These are phyloP conservation scores for Drosophila arawakana DNA, from an alignment of 1,140 invertebrate species.

Conservation along the genomic window DNA sequence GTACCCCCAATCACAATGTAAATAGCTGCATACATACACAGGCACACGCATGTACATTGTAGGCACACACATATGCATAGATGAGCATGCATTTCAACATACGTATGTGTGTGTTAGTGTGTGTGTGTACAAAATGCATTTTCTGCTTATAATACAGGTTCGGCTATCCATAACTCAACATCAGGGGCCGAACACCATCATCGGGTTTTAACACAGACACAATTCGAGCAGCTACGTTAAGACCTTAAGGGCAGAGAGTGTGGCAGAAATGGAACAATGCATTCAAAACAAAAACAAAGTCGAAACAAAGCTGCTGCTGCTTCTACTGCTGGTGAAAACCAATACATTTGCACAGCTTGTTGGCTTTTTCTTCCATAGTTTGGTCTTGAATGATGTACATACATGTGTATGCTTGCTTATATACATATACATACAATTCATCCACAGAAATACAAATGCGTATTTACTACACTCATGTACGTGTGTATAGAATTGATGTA, in stretches of 20 bases:
- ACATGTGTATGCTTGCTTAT: conserved; percentile 18
- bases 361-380: conserved; percentile 39
- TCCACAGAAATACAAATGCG: conserved; percentile 35
- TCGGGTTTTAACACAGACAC: conserved; percentile 29
- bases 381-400: conserved; percentile 43
- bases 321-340: conserved; percentile 41
- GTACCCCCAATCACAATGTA: conserved; percentile 39
- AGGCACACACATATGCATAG: background rate
- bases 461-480: conserved; percentile 20
- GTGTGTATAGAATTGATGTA: conserved; percentile 17
- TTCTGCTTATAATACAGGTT: conserved; percentile 37
- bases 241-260: conserved; percentile 24
- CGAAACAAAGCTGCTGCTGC: conserved; percentile 52
- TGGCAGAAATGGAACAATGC: conserved; percentile 44
- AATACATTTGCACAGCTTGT: conserved; percentile 28
- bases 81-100: conserved; percentile 18
- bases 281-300: conserved; percentile 55
- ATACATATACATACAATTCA: conserved; percentile 7
- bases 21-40: conserved; percentile 22
- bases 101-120: background rate
- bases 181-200: conserved; percentile 12
- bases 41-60: conserved; percentile 3
- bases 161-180: conserved; percentile 34
- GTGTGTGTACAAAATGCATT: conserved; percentile 32
- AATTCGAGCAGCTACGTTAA: conserved; percentile 18